Evolutionary conservation across 2,113 vertebrate species (phyloP).

Genomic region (Entomyzon cyanotis): DNA sequence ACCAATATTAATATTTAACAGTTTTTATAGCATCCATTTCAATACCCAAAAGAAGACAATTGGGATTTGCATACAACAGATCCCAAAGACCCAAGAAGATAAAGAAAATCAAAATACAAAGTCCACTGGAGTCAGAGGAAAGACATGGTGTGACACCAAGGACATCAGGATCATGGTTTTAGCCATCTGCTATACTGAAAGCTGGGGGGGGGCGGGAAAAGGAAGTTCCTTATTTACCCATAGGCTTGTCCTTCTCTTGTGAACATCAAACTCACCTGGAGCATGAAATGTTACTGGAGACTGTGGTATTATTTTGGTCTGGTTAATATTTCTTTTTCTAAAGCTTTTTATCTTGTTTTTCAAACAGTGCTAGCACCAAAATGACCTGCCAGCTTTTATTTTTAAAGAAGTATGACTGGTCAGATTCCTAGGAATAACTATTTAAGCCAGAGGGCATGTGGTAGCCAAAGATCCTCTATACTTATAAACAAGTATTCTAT

Average conservation of each 20-base stretch:
- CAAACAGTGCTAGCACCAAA: background rate
- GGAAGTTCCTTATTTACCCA: background rate
- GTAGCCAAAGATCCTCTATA: background rate
- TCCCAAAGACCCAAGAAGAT: background rate
- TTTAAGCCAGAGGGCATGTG: background rate
- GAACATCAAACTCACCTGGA: background rate
- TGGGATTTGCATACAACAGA: background rate
- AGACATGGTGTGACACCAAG: background rate
- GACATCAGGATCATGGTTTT: background rate
- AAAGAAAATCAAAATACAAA: background rate
- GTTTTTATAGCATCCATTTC: background rate
- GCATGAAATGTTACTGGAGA: background rate
- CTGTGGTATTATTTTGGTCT: background rate
- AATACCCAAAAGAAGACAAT: background rate
- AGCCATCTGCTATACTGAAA: background rate
- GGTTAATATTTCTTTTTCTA: background rate
- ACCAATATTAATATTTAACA: background rate
- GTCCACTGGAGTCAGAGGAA: background rate
- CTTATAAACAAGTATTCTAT: background rate
- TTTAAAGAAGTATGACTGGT: background rate
- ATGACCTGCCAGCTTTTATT: conserved; percentile 5
- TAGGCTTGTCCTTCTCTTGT: background rate
- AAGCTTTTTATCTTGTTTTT: background rate
- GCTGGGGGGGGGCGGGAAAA: background rate
- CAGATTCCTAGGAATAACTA: conserved; percentile 6